Base-by-base conservation (phyloP, 1,140 invertebrate species). In the Papilio xuthus region DNA sequence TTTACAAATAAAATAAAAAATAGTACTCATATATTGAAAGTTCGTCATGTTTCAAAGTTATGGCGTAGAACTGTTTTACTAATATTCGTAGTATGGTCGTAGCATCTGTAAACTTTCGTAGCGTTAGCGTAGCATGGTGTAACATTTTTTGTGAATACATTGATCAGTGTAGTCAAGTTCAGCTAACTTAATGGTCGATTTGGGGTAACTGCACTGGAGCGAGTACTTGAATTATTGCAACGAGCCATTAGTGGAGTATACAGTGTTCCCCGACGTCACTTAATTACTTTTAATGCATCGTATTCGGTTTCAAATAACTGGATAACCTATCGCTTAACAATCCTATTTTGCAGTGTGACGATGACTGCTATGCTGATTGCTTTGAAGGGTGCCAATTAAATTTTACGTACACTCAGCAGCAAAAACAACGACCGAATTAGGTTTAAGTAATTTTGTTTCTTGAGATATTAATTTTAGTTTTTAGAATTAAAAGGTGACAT, bases 261-360 rank as follows among this genome's bases (percentile, higher is more conserved):
- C 56, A 60, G 9, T 8, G 56, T 13, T 60, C 56, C 56, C 56
- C 56, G 23, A 26, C 60, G 23, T 63, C 60, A 63, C 23, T 63
- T 63, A 28, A 63, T 63, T 63, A 63, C 60, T 63, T 60, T 60
- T 60, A 60, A 60, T 60, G 56, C 56, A 26, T 60, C 10, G 56
- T 53, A 53, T 53, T 53, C 15, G 56, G 20, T 60, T 26, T 60
- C 20, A 10, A 60, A 60, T 20, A 20, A 53, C 50, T 60, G 56
- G 56, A 26, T 60, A 26, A 23, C 56, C 20, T 60, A 26, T 53
- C 50, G 20, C 15, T 26, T 60, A 60, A 13, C 56, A 26, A 60
- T 60, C 20, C 20, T n/a, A 53, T 4, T 53, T 53, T 60, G 56
- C 56, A 60, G 56, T 60, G 20, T 12, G 8, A 53, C 7, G 56